These are phyloP conservation scores for Ametastegia equiseti DNA, from an alignment of 2,888 invertebrate genomes.

Conservation along the genomic window DNA sequence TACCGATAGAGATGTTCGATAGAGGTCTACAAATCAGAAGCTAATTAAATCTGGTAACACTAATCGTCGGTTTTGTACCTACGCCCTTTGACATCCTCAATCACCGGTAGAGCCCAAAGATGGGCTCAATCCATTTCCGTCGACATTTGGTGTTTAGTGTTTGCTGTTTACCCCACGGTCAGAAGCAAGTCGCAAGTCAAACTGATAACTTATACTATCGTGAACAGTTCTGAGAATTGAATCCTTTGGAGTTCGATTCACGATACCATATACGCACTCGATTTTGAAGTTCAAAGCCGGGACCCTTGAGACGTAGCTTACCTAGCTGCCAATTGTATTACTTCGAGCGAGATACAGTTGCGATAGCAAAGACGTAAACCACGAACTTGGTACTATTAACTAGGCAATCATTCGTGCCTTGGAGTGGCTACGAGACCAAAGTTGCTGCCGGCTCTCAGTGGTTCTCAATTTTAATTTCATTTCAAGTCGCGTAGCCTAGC, in stretches of 20 bases:
- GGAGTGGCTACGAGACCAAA: neutral
- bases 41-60: slow-evolving; percentile 30
- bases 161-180: neutral
- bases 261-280: neutral
- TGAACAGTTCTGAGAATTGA: neutral
- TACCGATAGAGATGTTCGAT: slow-evolving; percentile 31
- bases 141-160: neutral
- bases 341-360: neutral
- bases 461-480: slow-evolving; percentile 31
- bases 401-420: slow-evolving; percentile 12
- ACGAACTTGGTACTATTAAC: slow-evolving; percentile 10
- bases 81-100: slow-evolving; percentile 8
- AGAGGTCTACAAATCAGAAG: slow-evolving; percentile 9
- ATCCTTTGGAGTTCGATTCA: neutral
- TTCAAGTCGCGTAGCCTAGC: neutral
- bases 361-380: slow-evolving; percentile 3
- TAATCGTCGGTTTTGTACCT: slow-evolving; percentile 5
- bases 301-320: slow-evolving; percentile 4
- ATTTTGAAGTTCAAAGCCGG: neutral
- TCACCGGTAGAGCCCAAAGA: neutral
- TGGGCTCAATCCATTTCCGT: slow-evolving; percentile 19
- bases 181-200: neutral
- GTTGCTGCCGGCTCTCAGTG: slow-evolving; percentile 2
- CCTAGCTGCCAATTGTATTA: slow-evolving; percentile 29
- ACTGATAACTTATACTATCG: neutral